phyloP scores from a whole-genome alignment of 2,888 invertebrate species.

The Cephus rjabovi region DNA sequence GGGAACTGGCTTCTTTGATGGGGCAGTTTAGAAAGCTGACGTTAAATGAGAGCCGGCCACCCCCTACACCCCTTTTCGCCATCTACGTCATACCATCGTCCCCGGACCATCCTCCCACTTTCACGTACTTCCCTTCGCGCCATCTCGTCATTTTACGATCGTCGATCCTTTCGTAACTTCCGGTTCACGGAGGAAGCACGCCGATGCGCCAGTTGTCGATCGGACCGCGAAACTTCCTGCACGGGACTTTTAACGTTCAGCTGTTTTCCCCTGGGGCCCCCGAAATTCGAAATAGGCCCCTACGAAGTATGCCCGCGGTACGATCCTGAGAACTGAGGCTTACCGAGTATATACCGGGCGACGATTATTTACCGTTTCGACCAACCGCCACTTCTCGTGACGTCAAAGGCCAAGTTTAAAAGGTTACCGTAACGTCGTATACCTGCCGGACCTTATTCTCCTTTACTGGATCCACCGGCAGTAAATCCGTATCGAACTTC shows the following conservation, averaged over 20 bases:
- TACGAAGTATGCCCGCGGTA: background rate
- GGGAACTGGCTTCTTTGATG: background rate
- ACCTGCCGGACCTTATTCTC: too few relatives aligned
- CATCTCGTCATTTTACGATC: background rate
- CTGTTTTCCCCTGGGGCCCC: too few relatives aligned
- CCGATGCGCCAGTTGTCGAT: background rate
- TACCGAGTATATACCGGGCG: too few relatives aligned
- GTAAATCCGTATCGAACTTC: too few relatives aligned
- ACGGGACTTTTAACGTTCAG: background rate
- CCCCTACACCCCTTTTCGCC: background rate
- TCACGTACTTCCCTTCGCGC: background rate
- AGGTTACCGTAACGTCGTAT: background rate
- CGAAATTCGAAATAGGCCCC: background rate
- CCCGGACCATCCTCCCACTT: background rate
- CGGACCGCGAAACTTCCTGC: background rate
- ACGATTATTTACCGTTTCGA: background rate
- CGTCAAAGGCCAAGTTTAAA: background rate
- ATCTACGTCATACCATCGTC: background rate
- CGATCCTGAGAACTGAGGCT: background rate
- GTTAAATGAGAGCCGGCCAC: constrained; percentile 1
- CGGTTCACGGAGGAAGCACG: background rate
- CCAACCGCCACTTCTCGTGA: background rate
- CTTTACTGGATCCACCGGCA: too few relatives aligned
- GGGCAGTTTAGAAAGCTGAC: constrained; percentile 7
- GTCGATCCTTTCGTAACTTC: background rate